Evolutionary conservation across 2,113 vertebrate species (phyloP).

Genomic region (Zootoca vivipara): DNA sequence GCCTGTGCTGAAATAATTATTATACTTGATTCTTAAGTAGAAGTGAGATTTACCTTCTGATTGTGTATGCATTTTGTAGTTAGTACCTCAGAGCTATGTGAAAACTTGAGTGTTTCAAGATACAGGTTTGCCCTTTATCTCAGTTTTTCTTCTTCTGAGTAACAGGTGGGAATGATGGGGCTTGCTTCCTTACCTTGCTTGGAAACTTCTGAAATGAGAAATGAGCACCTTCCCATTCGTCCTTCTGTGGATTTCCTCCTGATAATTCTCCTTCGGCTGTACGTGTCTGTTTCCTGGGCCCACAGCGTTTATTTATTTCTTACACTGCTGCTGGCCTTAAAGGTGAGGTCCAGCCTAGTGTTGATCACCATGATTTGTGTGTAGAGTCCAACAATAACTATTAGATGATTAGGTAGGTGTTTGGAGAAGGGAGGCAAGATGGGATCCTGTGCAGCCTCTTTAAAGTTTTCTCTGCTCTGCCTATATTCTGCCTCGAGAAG

Average conservation of each 20-base stretch:
- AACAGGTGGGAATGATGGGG: not conserved
- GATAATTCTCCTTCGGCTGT: not conserved
- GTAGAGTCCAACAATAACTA: too few species aligned
- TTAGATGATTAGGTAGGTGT: not conserved
- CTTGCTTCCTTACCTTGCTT: not conserved
- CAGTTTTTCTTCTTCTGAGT: not conserved
- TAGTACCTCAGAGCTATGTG: not conserved
- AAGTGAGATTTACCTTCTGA: not conserved
- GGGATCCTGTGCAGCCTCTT: not conserved
- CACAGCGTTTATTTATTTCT: too few species aligned
- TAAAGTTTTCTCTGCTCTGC: not conserved
- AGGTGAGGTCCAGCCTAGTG: too few species aligned
- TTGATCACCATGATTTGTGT: too few species aligned
- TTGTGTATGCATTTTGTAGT: not conserved
- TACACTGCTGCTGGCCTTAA: too few species aligned
- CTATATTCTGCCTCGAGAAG: not conserved
- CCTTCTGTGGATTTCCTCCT: not conserved
- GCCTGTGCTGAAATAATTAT: not conserved
- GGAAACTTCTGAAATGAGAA: not conserved
- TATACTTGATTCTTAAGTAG: not conserved
- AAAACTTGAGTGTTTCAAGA: not conserved
- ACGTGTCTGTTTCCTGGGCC: too few species aligned
- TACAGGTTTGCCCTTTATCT: not conserved
- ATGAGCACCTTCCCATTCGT: not conserved
- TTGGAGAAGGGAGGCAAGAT: not conserved